Evolutionary conservation across 2,113 vertebrate species (phyloP), one percentile per base, ranked within the genome.

Genomic region (Catharus minimus): DNA sequence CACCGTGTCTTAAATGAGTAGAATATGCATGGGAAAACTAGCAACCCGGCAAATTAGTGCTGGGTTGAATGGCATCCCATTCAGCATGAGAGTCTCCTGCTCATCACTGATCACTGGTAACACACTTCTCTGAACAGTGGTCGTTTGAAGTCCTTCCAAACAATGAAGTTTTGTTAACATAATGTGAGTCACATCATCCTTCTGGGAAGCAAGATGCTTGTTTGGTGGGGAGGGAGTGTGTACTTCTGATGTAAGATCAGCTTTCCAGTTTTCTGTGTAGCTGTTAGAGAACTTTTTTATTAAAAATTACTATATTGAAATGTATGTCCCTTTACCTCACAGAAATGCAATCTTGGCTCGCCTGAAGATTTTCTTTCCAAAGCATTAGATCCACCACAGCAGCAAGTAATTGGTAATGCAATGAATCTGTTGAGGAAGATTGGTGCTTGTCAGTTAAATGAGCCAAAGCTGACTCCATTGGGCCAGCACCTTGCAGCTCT

Each of bases 261-360:
- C 7, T 74, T 83, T 65, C 5, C 21, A 9, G 8, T 86, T 71
- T 75, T 12, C 39, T 78, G 43, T 50, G 28, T 71, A 82, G 33
- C 46, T 86, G 17, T 38, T 61, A 15, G 27, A 27, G 17, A 55
- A 61, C 4, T 7, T 38, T 13, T 7, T 49, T 39, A 18, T 8
- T 32, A 24, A 6, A 47, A 4, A 0, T 15, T 46, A 74, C 78
- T 50, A 2, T 83, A 20, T 22, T 52, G 56, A 61, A 88, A 58
- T 76, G 11, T 28, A 52, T 75, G 3, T 24, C 21, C 5, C 27
- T 86, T 90, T 65, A 27, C 47, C 82, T 67, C 83, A 72, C 95
- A 99, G 99, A 99, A 99, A 95, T 99, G 99, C 89, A 97, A 95
- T 93, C 99, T 99, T 78, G 99, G 99, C 12, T 98, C 98, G 75